Conservation (phyloP, 2,113 vertebrate species). For the Amphilophus citrinellus region DNA sequence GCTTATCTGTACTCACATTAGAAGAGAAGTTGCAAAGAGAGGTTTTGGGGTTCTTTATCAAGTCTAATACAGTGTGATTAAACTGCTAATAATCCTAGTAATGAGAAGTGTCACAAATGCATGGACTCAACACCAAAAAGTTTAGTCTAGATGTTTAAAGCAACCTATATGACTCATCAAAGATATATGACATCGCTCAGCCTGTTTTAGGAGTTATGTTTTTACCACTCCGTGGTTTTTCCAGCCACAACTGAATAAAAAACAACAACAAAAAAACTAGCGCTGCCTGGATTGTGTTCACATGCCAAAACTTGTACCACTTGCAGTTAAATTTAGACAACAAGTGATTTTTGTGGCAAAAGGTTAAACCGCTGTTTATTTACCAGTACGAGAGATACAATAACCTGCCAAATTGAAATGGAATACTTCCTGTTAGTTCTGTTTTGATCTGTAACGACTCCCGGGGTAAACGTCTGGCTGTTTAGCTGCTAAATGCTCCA, state of each 20-base stretch:
- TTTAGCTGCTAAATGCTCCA: conserved; percentile 10
- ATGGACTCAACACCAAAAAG: neutral
- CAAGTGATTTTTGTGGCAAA: neutral
- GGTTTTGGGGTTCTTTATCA: neutral
- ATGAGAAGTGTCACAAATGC: neutral
- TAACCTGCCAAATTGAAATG: neutral
- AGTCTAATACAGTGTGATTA: neutral
- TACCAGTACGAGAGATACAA: neutral
- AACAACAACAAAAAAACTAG: neutral
- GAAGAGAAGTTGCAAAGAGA: neutral
- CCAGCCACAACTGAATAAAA: neutral
- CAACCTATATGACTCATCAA: neutral
- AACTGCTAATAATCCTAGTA: neutral
- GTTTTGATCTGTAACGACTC: conserved; percentile 4
- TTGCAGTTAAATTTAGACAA: neutral
- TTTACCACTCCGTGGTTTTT: neutral
- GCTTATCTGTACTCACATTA: neutral
- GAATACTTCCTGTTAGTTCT: neutral
- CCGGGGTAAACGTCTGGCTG: neutral
- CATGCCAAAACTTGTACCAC: neutral
- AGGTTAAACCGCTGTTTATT: conserved; percentile 16
- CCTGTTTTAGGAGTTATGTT: accelerated
- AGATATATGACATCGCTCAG: neutral
- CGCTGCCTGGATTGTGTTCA: neutral
- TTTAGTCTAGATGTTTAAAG: neutral